These are phyloP conservation scores for Silurus asotus DNA, from an alignment of 2,113 vertebrate species.

Conservation along the genomic window DNA sequence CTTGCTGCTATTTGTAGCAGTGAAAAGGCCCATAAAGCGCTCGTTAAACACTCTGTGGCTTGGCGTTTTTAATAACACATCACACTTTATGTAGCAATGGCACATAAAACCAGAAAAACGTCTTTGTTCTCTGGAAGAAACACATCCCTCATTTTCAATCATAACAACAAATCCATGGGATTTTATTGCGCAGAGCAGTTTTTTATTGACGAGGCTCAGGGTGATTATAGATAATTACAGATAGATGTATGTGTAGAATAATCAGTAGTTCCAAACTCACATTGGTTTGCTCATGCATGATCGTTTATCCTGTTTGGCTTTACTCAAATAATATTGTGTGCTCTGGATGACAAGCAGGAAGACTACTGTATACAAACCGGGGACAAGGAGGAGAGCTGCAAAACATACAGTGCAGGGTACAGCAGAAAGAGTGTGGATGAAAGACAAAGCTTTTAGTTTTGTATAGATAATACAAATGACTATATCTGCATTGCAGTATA, in stretches of 20 bases:
- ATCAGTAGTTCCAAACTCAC: neutral
- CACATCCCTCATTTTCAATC: neutral
- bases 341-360: neutral
- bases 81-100: slow-evolving; percentile 21
- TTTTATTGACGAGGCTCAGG: slow-evolving; percentile 7
- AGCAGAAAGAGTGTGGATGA: neutral
- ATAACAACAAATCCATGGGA: slow-evolving; percentile 16
- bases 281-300: neutral
- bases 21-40: slow-evolving; percentile 19
- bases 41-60: slow-evolving; percentile 21
- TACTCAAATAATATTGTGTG: slow-evolving; percentile 17
- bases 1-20: slow-evolving; percentile 9
- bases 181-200: neutral
- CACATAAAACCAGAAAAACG: neutral
- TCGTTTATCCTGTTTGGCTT: slow-evolving; percentile 10
- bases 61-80: slow-evolving; percentile 18
- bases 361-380: slow-evolving; percentile 13
- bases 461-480: too few relatives aligned
- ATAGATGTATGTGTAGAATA: slow-evolving; percentile 24
- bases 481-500: too few relatives aligned
- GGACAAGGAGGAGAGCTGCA: neutral
- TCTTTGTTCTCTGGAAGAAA: slow-evolving; percentile 13
- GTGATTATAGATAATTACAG: slow-evolving; percentile 9
- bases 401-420: neutral
- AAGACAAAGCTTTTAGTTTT: too few relatives aligned